A percentile compares a stretch with the other conserved stretches of the same genome.
phyloP scores from a whole-genome alignment of 2,888 invertebrate genomes.

The Apodemia hepburni region DNA sequence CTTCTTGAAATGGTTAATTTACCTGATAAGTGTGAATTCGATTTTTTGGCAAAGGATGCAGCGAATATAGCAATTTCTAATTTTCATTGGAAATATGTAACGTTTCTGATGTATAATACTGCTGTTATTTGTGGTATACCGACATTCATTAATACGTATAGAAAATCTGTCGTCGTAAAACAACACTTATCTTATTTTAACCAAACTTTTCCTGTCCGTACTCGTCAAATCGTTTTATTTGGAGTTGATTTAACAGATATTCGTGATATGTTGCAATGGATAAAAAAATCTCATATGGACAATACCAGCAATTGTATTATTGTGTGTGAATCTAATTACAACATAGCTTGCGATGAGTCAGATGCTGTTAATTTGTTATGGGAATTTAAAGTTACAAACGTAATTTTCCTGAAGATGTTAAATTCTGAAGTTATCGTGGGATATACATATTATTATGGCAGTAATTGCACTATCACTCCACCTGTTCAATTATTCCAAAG shows the following conservation, averaged over 20 bases:
- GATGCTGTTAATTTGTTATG: slow-evolving; percentile 47
- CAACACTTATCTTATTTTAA: slow-evolving; percentile 36
- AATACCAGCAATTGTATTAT: slow-evolving; percentile 57
- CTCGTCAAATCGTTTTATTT: slow-evolving; percentile 7
- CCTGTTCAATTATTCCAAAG: neutral
- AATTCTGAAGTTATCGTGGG: slow-evolving; percentile 34
- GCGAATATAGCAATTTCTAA: slow-evolving; percentile 50
- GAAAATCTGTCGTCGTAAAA: slow-evolving; percentile 45
- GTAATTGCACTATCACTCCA: slow-evolving; percentile 26
- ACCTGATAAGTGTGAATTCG: slow-evolving; percentile 27
- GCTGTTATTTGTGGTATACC: slow-evolving; percentile 43
- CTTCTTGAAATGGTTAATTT: slow-evolving; percentile 15
- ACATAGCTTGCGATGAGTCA: slow-evolving; percentile 47
- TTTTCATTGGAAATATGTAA: slow-evolving; percentile 52
- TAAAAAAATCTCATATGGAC: slow-evolving; percentile 40
- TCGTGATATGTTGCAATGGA: neutral
- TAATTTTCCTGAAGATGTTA: slow-evolving; percentile 45
- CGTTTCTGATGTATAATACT: slow-evolving; percentile 54
- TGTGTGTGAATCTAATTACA: slow-evolving; percentile 44
- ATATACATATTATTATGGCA: slow-evolving; percentile 46
- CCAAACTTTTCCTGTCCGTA: slow-evolving; percentile 24
- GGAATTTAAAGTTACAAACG: slow-evolving; percentile 53
- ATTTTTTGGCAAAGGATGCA: slow-evolving; percentile 45
- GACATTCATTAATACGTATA: slow-evolving; percentile 45
- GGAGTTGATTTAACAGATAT: neutral